Conservation (phyloP, 2,113 vertebrate species). For the Calcarius ornatus region DNA sequence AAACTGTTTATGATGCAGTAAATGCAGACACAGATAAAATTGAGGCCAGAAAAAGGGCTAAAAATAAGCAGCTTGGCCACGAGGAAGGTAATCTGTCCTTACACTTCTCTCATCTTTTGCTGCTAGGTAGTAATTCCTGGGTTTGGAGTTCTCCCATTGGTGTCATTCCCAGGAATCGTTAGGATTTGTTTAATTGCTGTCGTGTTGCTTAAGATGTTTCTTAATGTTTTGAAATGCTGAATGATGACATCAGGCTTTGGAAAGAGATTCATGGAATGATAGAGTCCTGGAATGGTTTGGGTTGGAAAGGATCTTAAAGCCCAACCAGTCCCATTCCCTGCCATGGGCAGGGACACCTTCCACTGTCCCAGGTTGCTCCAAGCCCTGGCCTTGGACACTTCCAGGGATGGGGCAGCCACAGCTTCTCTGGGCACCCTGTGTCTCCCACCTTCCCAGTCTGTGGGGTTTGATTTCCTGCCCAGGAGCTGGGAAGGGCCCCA, state of each 20-base stretch:
- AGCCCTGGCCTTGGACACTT: neutral
- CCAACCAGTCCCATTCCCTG: neutral
- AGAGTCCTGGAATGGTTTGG: neutral
- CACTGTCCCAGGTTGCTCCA: neutral
- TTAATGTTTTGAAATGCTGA: neutral
- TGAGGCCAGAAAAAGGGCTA: slow-evolving; percentile 92
- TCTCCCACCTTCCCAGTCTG: neutral
- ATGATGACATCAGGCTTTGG: neutral
- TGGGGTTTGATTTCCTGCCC: neutral
- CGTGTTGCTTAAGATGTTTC: neutral
- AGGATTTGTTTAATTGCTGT: neutral
- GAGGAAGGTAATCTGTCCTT: slow-evolving; percentile 87
- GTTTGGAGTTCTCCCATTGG: neutral
- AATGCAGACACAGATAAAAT: slow-evolving; percentile 95
- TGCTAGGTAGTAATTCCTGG: neutral
- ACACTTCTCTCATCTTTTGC: slow-evolving; percentile 12
- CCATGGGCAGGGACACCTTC: neutral
- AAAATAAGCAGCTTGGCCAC: slow-evolving; percentile 96
- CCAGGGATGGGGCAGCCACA: neutral
- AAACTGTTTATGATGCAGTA: slow-evolving; percentile 94
- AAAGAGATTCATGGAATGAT: neutral
- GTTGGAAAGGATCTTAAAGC: neutral
- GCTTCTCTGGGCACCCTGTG: neutral
- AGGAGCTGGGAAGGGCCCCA: neutral
- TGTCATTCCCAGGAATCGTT: neutral